Base-by-base conservation (phyloP, 2,888 invertebrate species). In the Mamestra brassicae region DNA sequence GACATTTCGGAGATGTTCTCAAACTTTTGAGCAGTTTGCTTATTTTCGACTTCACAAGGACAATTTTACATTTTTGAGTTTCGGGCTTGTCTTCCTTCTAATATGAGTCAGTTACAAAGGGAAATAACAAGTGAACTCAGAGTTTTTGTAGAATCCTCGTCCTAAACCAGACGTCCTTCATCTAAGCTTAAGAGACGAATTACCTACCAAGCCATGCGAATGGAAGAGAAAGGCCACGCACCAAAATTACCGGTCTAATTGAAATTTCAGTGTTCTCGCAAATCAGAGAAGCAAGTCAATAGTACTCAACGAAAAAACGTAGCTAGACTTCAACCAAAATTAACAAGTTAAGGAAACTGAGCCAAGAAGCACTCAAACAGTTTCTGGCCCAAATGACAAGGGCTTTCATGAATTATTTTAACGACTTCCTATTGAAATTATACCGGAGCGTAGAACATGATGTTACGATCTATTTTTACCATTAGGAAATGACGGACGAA, bases 361-460 rank as follows among this genome's bases (percentile, higher is more conserved):
- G 47, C 8, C 63, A 64, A 82, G 67, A 61, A 82, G 15, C 61
- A 26, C 38, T 70, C 52, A 38, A 70, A 69, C 61, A 57, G 36
- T 60, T 83, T 61, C 69, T 65, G 52, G 38, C 2, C 36, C 42
- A 66, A 71, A 70, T 71, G 38, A 68, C 47, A 47, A 71, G 57
- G 62, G 64, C 57, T 76, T 71, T 80, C 60, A 67, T 63, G 50
- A 67, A 70, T 78, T 64, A 74, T 76, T 73, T 78, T 74, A 69
- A 80, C 68, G 73, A 76, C 73, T 71, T 82, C 80, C 83, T 58
- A 72, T 72, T 78, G 60, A 72, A 85, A 85, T 83, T 60, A 74
- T 66, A 70, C 52, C 54, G 42, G 2, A 55, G 63, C 61, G 66
- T 67, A 34, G 70, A 83, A 80, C 72, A 72, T 58, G 58, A 76